A percentile compares a stretch with the other conserved stretches of the same genome.
Evolutionary conservation across 37 sponge, comb jelly and placozoan genomes (phyloP).

Genomic region (Haliclona indistincta): DNA sequence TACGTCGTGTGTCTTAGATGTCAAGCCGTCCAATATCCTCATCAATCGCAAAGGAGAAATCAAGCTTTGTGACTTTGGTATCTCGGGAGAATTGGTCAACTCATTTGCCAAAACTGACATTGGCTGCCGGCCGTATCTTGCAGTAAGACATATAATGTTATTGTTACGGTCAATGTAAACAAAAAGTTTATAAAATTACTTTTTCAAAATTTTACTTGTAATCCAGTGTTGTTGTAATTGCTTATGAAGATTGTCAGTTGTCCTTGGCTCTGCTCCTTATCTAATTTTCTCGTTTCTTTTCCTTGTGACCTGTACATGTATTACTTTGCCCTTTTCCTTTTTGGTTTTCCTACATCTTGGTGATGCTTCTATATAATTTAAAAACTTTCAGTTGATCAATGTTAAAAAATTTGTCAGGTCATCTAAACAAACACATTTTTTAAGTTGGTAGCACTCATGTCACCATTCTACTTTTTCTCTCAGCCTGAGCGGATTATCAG

Average conservation of each 20-base stretch:
- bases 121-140: constrained; percentile 11
- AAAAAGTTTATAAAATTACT: no score
- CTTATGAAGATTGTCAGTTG: no score
- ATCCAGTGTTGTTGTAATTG: no score
- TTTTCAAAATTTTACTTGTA: no score
- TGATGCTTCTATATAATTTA: neutral
- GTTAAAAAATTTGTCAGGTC: no score
- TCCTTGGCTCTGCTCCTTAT: no score
- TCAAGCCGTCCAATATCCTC: constrained; percentile 68
- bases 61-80: constrained; percentile 73
- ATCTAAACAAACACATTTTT: no score
- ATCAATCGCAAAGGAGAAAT: constrained; percentile 41
- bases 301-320: neutral
- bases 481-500: constrained; percentile 1
- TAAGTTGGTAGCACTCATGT: no score
- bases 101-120: constrained; percentile 2
- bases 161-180: no score
- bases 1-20: no score
- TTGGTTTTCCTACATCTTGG: neutral
- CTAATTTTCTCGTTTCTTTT: neutral
- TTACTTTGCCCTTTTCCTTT: neutral
- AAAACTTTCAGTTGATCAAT: no score
- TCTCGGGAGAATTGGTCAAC: constrained; percentile 20
- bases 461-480: neutral
- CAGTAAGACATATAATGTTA: constrained; percentile 2